Evolutionary conservation across 2,888 invertebrate genomes (phyloP).

Genomic region (Adelognathus sp.): DNA sequence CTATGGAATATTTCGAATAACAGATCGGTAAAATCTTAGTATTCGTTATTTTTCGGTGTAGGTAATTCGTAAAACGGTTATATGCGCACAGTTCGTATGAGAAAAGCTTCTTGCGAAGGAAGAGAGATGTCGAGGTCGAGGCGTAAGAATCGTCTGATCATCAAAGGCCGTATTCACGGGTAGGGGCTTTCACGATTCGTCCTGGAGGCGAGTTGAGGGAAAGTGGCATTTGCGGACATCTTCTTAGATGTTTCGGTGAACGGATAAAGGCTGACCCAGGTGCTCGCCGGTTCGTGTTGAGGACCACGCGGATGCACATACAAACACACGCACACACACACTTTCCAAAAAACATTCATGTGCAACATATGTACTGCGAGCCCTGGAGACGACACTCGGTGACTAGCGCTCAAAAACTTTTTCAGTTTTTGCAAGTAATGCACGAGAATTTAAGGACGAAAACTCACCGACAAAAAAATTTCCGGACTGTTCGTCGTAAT

Average conservation of each 20-base stretch:
- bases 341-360: neutral
- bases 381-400: conserved; percentile 10
- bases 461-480: neutral
- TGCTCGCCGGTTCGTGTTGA: conserved; percentile 40
- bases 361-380: neutral
- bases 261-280: conserved; percentile 53
- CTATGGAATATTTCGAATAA: too few species aligned
- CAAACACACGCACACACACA: neutral
- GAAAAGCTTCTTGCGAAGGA: neutral
- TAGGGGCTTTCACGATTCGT: neutral
- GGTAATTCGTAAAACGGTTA: too few species aligned
- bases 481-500: conserved; percentile 5
- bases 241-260: conserved; percentile 53
- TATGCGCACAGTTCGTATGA: too few species aligned
- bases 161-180: conserved; percentile 27
- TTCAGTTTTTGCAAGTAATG: conserved; percentile 12
- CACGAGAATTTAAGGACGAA: neutral
- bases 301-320: neutral
- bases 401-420: conserved; percentile 6
- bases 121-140: neutral
- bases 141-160: conserved; percentile 21
- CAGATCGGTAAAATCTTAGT: too few species aligned
- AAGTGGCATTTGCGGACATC: conserved; percentile 26
- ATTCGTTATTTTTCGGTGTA: too few species aligned
- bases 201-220: neutral